Conservation (phyloP, 2,888 invertebrate species). For the Pilophorus perplexus region DNA sequence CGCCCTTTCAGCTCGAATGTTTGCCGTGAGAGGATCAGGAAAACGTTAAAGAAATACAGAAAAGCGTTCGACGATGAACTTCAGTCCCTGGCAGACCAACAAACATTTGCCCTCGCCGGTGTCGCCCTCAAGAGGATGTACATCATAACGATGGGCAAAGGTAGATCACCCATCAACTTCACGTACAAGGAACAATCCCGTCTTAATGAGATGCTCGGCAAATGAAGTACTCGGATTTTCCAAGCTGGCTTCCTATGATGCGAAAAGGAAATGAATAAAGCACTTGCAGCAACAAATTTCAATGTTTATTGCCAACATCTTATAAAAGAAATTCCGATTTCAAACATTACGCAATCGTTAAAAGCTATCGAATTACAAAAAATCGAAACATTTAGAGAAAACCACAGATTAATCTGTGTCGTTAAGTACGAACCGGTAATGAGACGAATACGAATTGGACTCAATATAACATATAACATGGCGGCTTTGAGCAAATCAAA, state of each 20-base stretch:
- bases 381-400: no score
- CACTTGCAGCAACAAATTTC: no score
- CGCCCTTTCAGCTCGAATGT: constrained; percentile 28
- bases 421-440: no score
- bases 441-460: no score
- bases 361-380: no score
- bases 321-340: no score
- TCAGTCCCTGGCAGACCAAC: constrained; percentile 11
- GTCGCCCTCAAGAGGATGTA: constrained; percentile 29
- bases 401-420: no score
- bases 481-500: no score
- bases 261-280: no score
- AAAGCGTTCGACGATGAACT: constrained; percentile 24
- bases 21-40: constrained; percentile 23
- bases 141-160: constrained; percentile 21
- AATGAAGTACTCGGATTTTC: neutral
- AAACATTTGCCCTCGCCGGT: constrained; percentile 22
- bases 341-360: no score
- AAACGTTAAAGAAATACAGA: constrained; percentile 29
- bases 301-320: no score
- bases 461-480: no score
- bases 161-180: neutral
- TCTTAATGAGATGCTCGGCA: neutral
- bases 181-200: constrained; percentile 9
- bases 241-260: neutral